Evolutionary conservation across 2,888 invertebrate species (phyloP).

Genomic region (Agriotes lineatus): DNA sequence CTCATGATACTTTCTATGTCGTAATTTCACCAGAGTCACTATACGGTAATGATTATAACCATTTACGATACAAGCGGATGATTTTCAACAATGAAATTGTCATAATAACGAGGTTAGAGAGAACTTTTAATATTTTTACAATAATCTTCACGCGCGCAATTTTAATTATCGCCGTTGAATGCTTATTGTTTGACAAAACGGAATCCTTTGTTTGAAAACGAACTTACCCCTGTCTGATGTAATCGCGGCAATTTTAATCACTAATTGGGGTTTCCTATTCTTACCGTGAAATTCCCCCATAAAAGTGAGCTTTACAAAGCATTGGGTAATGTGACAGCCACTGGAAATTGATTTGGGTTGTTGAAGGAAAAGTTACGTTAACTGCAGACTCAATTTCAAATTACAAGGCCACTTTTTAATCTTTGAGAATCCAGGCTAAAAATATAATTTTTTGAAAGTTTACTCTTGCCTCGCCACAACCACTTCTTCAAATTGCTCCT

Average conservation of each 20-base stretch:
- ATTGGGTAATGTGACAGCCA: neutral
- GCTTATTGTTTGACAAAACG: conserved; percentile 4
- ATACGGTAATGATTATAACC: conserved; percentile 26
- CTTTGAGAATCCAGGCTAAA: neutral
- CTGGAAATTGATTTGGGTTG: neutral
- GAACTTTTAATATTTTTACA: conserved; percentile 1
- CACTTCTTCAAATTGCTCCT: neutral
- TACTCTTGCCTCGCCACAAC: neutral
- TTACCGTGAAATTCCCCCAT: neutral
- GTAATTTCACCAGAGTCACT: conserved; percentile 47
- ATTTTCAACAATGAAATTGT: conserved; percentile 41
- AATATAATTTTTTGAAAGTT: neutral
- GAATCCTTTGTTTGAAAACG: neutral
- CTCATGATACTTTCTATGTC: conserved; percentile 47
- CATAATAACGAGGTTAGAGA: conserved; percentile 15
- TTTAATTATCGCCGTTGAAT: conserved; percentile 7
- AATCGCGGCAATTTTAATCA: neutral
- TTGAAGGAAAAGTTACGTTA: conserved; percentile 1
- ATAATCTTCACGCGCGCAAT: conserved; percentile 13
- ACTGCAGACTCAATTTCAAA: neutral
- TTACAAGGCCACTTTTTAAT: neutral
- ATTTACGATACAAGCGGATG: conserved; percentile 33
- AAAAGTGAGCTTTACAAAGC: neutral
- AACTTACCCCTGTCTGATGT: neutral
- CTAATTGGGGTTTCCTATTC: neutral